Percentiles rank a stretch among this genome's conserved stretches.
phyloP scores from a whole-genome alignment of 2,888 invertebrate species.

The Drosophila borborema region DNA sequence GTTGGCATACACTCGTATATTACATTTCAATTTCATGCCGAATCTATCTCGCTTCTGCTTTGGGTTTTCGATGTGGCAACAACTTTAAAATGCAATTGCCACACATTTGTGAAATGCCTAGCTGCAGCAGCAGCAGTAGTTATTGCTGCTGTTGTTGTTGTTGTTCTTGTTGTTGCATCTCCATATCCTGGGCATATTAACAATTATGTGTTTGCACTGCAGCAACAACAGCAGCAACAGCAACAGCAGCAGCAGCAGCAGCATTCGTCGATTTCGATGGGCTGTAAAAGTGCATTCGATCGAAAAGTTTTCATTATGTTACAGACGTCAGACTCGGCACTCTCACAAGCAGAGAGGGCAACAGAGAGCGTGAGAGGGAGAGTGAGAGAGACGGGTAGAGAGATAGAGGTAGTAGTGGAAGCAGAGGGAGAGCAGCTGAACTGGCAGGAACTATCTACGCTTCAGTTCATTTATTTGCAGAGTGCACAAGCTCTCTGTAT shows the following conservation, averaged over 20 bases:
- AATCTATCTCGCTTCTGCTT: constrained; percentile 27
- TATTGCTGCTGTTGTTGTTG: constrained; percentile 21
- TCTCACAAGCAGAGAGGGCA: constrained; percentile 1
- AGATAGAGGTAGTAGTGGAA: neutral
- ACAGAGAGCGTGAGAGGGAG: neutral
- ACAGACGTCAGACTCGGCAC: constrained; percentile 33
- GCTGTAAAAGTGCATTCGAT: constrained; percentile 73
- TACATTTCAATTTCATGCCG: neutral
- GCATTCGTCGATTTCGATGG: constrained; percentile 49
- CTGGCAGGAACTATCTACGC: constrained; percentile 62
- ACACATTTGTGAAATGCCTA: constrained; percentile 63
- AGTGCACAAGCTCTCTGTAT: constrained; percentile 28
- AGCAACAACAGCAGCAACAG: constrained; percentile 27
- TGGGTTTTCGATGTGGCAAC: constrained; percentile 40
- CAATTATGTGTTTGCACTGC: constrained; percentile 71
- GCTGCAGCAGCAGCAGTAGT: constrained; percentile 18
- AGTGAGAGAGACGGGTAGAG: neutral
- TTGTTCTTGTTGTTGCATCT: constrained; percentile 37
- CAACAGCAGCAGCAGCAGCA: constrained; percentile 21
- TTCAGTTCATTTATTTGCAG: constrained; percentile 74
- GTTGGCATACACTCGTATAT: constrained; percentile 7
- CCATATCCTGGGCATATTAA: constrained; percentile 67
- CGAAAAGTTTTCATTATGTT: constrained; percentile 78
- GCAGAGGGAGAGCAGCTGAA: constrained; percentile 6
- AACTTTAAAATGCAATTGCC: constrained; percentile 69